These are phyloP conservation scores for Sander lucioperca DNA, from an alignment of 2,113 vertebrate genomes.

Conservation along the genomic window DNA sequence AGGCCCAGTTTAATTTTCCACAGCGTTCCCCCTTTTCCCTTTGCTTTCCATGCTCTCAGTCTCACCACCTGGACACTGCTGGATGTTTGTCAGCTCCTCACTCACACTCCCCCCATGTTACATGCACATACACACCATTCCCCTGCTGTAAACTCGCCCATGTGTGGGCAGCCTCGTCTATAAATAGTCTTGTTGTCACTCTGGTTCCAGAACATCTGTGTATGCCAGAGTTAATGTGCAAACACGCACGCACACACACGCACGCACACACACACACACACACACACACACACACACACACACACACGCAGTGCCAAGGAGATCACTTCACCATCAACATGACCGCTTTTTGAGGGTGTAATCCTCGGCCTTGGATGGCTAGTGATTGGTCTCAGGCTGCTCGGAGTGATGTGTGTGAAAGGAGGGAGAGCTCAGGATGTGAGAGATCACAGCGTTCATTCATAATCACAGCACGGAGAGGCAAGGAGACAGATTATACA, in stretches of 20 bases:
- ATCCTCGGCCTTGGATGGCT: conserved; percentile 29
- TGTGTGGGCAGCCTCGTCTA: conserved; percentile 74
- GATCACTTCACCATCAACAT: conserved; percentile 38
- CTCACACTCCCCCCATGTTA: conserved; percentile 37
- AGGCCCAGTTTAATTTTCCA: conserved; percentile 74
- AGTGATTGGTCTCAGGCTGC: conserved; percentile 39
- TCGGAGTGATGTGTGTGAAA: conserved; percentile 5
- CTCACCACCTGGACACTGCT: conserved; percentile 78
- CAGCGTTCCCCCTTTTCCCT: conserved; percentile 53
- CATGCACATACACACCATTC: conserved; percentile 50
- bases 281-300: conserved; percentile 1
- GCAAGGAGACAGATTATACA: background rate
- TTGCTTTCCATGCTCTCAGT: conserved; percentile 82
- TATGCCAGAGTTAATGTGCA: conserved; percentile 28
- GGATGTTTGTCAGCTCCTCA: conserved; percentile 73
- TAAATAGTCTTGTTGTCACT: conserved; percentile 77
- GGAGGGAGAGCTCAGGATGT: conserved; percentile 16
- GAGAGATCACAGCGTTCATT: conserved; percentile 56
- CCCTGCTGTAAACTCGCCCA: conserved; percentile 59
- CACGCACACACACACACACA: conserved; percentile 6
- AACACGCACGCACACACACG: background rate
- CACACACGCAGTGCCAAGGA: conserved; percentile 12
- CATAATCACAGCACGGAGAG: conserved; percentile 44
- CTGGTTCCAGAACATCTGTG: conserved; percentile 69
- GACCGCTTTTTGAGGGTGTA: conserved; percentile 45